Evolutionary conservation across 2,797 vertebrate genomes (phyloP).

Genomic region (Molothrus ater): DNA sequence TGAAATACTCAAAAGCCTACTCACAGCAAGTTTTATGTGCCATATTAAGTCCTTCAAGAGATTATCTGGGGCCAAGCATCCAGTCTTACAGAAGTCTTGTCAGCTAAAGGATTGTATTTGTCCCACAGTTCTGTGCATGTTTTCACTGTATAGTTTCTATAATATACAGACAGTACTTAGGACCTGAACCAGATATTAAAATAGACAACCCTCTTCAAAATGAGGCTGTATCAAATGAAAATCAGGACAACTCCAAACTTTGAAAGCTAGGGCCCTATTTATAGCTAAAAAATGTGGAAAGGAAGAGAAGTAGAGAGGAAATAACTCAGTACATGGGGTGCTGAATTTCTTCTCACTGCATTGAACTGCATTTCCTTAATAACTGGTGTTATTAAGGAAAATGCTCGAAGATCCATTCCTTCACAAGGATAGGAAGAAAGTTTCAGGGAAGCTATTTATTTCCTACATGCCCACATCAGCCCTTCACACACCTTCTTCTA

Average conservation of each 20-base stretch:
- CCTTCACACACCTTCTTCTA: background rate
- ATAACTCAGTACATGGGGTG: background rate
- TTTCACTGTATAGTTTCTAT: background rate
- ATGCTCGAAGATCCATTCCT: background rate
- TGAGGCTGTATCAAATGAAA: background rate
- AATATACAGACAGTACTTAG: background rate
- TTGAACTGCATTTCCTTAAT: background rate
- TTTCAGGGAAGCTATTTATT: background rate
- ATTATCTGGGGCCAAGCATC: background rate
- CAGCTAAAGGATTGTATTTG: background rate
- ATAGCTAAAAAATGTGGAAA: background rate
- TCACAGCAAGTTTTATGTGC: background rate
- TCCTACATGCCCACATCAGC: background rate
- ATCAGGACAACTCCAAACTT: background rate
- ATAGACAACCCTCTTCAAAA: slow-evolving; percentile 13
- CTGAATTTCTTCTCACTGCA: background rate
- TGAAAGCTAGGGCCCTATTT: background rate
- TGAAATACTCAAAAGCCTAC: background rate
- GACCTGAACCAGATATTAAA: slow-evolving; percentile 23
- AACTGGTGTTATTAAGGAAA: background rate
- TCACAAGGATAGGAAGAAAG: background rate
- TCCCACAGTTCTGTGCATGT: background rate
- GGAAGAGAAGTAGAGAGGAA: background rate
- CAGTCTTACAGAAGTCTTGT: background rate
- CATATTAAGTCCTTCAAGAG: background rate